A percentile compares a stretch with the other conserved stretches of the same genome.
Evolutionary conservation across 2,797 vertebrate species (phyloP).

Genomic region (Notolabrus celidotus): DNA sequence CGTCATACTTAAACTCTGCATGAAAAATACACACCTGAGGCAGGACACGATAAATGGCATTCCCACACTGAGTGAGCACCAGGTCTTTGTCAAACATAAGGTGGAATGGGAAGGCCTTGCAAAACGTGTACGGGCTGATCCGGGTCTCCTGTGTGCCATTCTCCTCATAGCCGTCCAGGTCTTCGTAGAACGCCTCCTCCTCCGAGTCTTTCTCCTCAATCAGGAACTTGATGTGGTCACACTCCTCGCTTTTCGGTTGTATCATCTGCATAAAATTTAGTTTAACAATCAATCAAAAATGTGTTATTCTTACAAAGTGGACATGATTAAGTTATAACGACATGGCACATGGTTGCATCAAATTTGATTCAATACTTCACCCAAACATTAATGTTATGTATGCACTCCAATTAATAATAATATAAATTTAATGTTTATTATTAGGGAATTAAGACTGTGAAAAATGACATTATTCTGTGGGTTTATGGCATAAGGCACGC

Average conservation of each 20-base stretch:
- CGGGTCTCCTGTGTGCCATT: conserved; percentile 98
- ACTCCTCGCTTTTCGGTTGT: conserved; percentile 96
- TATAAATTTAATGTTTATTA: conserved; percentile 35
- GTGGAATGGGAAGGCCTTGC: conserved; percentile 99
- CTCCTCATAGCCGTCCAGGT: conserved; percentile 97
- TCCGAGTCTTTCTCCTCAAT: conserved; percentile 98
- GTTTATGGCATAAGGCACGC: conserved; percentile 77
- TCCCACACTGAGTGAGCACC: conserved; percentile 97
- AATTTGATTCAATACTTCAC: conserved; percentile 19
- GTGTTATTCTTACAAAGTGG: not conserved
- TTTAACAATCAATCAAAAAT: not conserved
- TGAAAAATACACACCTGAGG: conserved; percentile 89
- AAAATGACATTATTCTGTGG: conserved; percentile 71
- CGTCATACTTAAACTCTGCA: no score
- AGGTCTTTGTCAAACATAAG: conserved; percentile 98
- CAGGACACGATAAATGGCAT: conserved; percentile 97
- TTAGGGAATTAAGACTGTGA: conserved; percentile 40
- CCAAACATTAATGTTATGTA: conserved; percentile 1
- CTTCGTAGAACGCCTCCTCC: conserved; percentile 97
- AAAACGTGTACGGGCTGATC: conserved; percentile 99
- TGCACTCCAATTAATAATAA: conserved; percentile 10
- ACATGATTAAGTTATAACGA: not conserved
- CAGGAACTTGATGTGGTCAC: conserved; percentile 98
- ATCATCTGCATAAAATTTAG: conserved; percentile 87
- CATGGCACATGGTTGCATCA: not conserved